Conservation (phyloP, 2,113 vertebrate genomes). For the Fukomys damarensis region DNA sequence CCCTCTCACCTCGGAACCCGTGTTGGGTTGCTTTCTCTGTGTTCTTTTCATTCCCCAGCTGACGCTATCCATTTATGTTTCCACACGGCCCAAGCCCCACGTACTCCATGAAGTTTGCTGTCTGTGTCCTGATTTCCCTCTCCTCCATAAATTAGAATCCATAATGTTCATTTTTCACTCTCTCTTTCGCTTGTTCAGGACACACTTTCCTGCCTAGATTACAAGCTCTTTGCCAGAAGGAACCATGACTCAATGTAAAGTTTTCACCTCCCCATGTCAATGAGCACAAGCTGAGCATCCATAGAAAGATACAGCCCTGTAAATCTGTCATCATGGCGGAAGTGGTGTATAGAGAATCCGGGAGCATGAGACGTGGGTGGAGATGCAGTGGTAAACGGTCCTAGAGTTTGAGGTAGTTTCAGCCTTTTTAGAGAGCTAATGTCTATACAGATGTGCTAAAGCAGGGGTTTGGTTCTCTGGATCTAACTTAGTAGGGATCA, state of each 20-base stretch:
- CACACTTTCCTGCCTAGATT: neutral
- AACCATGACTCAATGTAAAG: neutral
- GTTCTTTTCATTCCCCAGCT: neutral
- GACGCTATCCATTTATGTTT: neutral
- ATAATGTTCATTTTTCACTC: neutral
- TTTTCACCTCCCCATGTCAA: neutral
- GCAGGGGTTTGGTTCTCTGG: neutral
- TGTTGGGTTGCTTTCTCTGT: neutral
- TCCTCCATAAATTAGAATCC: neutral
- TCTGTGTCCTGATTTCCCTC: neutral
- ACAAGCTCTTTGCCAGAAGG: neutral
- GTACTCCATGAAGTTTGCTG: neutral
- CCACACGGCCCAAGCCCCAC: neutral
- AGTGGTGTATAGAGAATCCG: neutral
- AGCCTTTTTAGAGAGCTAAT: neutral
- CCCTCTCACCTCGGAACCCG: neutral
- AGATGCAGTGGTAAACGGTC: neutral
- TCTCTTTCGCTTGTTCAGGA: neutral
- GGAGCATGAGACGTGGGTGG: neutral
- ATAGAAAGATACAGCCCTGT: neutral
- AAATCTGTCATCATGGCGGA: neutral
- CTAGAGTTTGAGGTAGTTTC: neutral
- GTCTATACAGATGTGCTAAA: neutral
- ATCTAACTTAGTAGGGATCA: neutral
- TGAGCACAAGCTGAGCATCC: neutral